A percentile compares a stretch with the other conserved stretches of the same genome.
phyloP scores from a whole-genome alignment of 2,888 invertebrate species.

The Oscheius sp. region DNA sequence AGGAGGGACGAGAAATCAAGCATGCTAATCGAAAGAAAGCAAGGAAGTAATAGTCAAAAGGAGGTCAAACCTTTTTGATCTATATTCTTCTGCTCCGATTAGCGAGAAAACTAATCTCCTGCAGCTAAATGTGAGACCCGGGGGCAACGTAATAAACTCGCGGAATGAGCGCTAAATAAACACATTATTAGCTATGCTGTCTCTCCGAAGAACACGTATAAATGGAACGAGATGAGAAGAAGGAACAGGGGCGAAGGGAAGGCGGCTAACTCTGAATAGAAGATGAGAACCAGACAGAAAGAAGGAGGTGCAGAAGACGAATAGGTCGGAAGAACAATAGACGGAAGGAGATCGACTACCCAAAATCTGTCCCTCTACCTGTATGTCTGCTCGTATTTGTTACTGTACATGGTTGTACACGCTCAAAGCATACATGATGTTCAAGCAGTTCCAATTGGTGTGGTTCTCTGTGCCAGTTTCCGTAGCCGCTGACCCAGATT shows the following conservation, averaged over 20 bases:
- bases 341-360: no score
- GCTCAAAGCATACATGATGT: no score
- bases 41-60: constrained; percentile 1
- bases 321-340: not conserved
- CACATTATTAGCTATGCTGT: constrained; percentile 20
- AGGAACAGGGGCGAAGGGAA: not conserved
- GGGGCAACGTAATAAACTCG: constrained; percentile 10
- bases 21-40: not conserved
- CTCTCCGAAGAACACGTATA: not conserved
- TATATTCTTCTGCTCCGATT: no score
- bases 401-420: no score
- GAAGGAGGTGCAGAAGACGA: not conserved
- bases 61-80: no score
- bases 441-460: no score
- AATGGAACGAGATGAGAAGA: not conserved
- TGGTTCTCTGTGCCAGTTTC: no score
- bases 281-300: not conserved
- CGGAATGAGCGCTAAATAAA: constrained; percentile 20
- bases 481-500: no score
- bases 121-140: no score
- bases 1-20: not conserved
- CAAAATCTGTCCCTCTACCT: no score
- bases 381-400: no score
- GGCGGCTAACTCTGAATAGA: not conserved
- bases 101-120: no score